These are phyloP conservation scores for Brachionus rubens DNA, from an alignment of 1,140 invertebrate species.

Conservation along the genomic window DNA sequence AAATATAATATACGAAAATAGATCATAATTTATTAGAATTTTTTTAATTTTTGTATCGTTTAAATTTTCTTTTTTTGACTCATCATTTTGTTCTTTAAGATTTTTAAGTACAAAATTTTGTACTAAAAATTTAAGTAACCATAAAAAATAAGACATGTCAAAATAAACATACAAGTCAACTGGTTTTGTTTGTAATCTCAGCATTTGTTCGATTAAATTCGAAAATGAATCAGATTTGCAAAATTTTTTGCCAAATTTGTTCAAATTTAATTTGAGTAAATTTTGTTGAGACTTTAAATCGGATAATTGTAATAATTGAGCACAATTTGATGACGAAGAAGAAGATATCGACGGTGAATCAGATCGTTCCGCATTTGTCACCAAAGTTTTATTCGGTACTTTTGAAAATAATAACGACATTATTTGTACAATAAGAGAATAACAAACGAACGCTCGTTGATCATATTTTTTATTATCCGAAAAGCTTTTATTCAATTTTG, in stretches of 20 bases:
- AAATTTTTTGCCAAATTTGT: not conserved
- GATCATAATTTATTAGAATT: not conserved
- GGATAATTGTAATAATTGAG: not conserved
- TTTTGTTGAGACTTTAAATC: not conserved
- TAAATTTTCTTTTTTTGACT: not conserved
- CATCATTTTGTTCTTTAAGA: not conserved
- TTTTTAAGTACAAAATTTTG: conserved; percentile 13
- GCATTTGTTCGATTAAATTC: conserved; percentile 10
- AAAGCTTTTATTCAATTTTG: not conserved
- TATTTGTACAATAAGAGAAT: conserved; percentile 8
- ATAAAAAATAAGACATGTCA: conserved; percentile 41
- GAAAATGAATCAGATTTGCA: not conserved
- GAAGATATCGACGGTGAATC: not conserved
- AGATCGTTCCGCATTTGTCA: not conserved
- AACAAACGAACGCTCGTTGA: not conserved
- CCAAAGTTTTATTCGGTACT: not conserved
- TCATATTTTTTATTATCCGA: conserved; percentile 25
- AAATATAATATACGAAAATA: conserved; percentile 15
- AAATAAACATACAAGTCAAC: conserved; percentile 25
- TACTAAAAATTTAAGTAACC: conserved; percentile 37
- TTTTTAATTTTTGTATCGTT: not conserved
- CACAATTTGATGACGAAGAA: not conserved
- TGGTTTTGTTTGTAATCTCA: not conserved
- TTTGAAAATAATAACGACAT: conserved; percentile 13
- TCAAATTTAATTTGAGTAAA: not conserved